These are phyloP conservation scores for Tragelaphus imberbis DNA, from an alignment of 2,113 vertebrate genomes.

Conservation along the genomic window DNA sequence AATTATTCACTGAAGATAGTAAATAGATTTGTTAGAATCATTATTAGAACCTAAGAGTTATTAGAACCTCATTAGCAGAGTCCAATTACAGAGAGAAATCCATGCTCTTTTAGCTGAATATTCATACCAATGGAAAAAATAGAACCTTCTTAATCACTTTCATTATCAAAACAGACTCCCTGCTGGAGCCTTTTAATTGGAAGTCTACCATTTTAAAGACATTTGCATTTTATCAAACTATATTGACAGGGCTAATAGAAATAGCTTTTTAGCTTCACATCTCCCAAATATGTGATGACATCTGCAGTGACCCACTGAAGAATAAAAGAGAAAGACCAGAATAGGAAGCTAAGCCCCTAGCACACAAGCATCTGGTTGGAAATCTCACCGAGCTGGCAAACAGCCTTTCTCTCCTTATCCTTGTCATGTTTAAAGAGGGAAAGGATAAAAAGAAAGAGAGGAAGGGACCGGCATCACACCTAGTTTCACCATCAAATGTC, in stretches of 20 bases:
- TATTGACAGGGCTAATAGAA: slow-evolving; percentile 49
- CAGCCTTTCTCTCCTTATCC: background rate
- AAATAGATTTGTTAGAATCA: slow-evolving; percentile 63
- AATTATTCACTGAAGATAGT: slow-evolving; percentile 54
- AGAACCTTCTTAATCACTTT: slow-evolving; percentile 73
- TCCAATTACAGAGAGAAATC: slow-evolving; percentile 73
- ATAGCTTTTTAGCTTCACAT: slow-evolving; percentile 1
- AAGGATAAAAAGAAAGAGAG: background rate
- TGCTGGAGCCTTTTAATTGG: slow-evolving; percentile 70
- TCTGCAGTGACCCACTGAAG: background rate
- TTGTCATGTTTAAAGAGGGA: background rate
- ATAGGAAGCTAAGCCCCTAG: background rate
- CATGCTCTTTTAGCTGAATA: slow-evolving; percentile 68
- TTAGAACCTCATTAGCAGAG: slow-evolving; percentile 69
- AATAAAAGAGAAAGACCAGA: background rate
- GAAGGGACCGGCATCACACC: background rate
- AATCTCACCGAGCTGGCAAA: background rate
- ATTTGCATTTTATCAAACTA: slow-evolving; percentile 68
- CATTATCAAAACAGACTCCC: slow-evolving; percentile 77
- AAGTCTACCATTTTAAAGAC: slow-evolving; percentile 66
- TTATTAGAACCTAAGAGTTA: slow-evolving; percentile 70
- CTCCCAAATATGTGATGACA: slow-evolving; percentile 23
- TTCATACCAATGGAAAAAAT: slow-evolving; percentile 57
- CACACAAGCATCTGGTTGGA: background rate
- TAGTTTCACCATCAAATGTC: background rate